Percentiles rank a stretch among this genome's conserved stretches.
phyloP scores from a whole-genome alignment of 2,113 vertebrate genomes.

The Anoplopoma fimbria region DNA sequence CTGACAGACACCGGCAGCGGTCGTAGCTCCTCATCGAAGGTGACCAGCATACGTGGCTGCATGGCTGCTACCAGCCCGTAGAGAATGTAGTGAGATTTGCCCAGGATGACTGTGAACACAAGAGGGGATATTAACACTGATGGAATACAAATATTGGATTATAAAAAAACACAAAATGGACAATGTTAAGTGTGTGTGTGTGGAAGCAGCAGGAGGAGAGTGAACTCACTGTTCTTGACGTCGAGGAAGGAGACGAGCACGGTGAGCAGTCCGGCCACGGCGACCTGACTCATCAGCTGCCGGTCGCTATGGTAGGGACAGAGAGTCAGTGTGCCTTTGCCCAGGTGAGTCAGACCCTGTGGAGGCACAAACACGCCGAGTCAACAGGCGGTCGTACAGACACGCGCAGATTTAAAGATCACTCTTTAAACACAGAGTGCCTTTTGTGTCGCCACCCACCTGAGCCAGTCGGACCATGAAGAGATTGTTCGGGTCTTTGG shows the following conservation, averaged over 20 bases:
- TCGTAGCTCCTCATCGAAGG: constrained; percentile 95
- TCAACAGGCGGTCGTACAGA: constrained; percentile 20
- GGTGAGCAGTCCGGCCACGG: constrained; percentile 94
- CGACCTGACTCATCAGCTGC: constrained; percentile 99
- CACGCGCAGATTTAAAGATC: background rate
- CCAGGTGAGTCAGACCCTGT: constrained; percentile 97
- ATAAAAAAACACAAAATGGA: background rate
- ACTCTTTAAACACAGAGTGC: too few species aligned
- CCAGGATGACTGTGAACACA: constrained; percentile 89
- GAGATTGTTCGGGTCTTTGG: constrained; percentile 99
- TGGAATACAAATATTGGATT: background rate
- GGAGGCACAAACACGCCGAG: constrained; percentile 27
- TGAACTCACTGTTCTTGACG: constrained; percentile 96
- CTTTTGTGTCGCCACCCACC: constrained; percentile 80
- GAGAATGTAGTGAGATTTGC: constrained; percentile 97
- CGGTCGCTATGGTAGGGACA: constrained; percentile 99
- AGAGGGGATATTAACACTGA: constrained; percentile 4
- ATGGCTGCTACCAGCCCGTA: constrained; percentile 97
- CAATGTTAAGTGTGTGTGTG: background rate
- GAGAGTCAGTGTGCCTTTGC: constrained; percentile 97
- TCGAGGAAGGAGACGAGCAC: constrained; percentile 98
- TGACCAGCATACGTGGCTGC: constrained; percentile 99
- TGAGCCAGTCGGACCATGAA: constrained; percentile 99
- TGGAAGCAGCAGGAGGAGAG: constrained; percentile 22
- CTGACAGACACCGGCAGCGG: constrained; percentile 95